Evolutionary conservation across 1,140 invertebrate genomes (phyloP), one percentile per base, ranked within the genome.

Genomic region (Harpegnathos saltator): DNA sequence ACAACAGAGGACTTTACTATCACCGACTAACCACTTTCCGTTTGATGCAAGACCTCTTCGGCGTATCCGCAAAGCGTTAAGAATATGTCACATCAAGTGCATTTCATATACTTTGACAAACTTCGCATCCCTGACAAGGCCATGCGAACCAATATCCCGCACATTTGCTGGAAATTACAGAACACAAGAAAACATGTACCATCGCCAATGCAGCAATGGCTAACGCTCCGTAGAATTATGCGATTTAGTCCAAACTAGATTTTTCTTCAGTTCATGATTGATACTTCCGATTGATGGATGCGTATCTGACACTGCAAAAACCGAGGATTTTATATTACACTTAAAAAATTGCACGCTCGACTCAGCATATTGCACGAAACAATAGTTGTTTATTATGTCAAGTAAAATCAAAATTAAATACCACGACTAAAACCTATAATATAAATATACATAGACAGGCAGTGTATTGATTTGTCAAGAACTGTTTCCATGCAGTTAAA

Each of bases 381-480:
- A 72, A 80, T 12, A 22, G 26, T 86, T 86, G 86, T 86, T 86
- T 87, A 84, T 83, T 81, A n/a, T 84, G 82, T 73, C 68, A 63
- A 58, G 50, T 58, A 65, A 86, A 73, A 86, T 80, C 84, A 71
- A 86, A 73, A 86, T 84, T 87, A 86, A 87, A 86, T 87, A 74
- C 85, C 81, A 74, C 56, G 54, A 56, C 33, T 9, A 2, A 26
- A 56, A 87, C 62, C 74, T 84, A 69, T 80, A 69, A 71, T 73
- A 52, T 83, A 29, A 63, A 52, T 86, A 59, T 58, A 83, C 62
- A 61, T 87, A 86, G 83, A 86, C 68, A 82, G 56, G 75, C 73
- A 54, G 44, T 66, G 77, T 84, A 86, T 86, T 69, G 85, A 86
- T 86, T 86, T 81, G 52, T 86, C 9, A 84, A 74, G 74, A 11